phyloP scores from a whole-genome alignment of 2,888 invertebrate species.

The Pseudococcus viburni region DNA sequence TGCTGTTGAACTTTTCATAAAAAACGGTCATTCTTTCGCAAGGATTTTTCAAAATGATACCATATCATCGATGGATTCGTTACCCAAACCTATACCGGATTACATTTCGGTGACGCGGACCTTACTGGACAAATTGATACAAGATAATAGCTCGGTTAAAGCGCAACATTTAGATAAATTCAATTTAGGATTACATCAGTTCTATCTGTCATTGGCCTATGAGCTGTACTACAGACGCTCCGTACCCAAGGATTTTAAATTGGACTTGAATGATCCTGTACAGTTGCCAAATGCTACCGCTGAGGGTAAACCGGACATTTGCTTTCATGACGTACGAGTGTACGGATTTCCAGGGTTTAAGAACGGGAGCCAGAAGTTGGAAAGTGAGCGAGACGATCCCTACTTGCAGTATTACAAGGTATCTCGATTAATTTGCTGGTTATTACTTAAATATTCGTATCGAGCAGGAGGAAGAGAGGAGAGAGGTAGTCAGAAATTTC shows the following conservation, averaged over 20 bases:
- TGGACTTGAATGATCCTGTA: slow-evolving; percentile 14
- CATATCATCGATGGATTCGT: not conserved
- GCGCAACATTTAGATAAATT: slow-evolving; percentile 58
- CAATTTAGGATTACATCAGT: slow-evolving; percentile 20
- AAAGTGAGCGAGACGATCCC: not conserved
- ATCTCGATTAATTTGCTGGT: not conserved
- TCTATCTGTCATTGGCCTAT: slow-evolving; percentile 24
- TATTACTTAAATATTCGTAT: not conserved
- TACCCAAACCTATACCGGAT: not conserved
- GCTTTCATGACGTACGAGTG: slow-evolving; percentile 18
- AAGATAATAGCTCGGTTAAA: slow-evolving; percentile 8
- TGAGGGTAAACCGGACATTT: not conserved
- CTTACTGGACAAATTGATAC: not conserved
- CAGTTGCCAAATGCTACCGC: slow-evolving; percentile 16
- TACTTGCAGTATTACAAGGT: slow-evolving; percentile 7
- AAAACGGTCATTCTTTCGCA: not conserved
- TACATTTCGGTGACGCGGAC: slow-evolving; percentile 1
- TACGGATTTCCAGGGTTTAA: slow-evolving; percentile 53
- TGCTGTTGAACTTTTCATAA: not conserved
- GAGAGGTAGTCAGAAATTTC: no score
- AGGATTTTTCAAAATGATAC: not conserved
- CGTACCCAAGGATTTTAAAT: not conserved
- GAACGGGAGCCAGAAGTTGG: not conserved
- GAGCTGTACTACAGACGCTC: not conserved
- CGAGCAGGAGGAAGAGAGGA: not conserved